Evolutionary conservation across 2,888 invertebrate species (phyloP), one percentile per base, ranked within the genome.

Genomic region (Belgica antarctica): DNA sequence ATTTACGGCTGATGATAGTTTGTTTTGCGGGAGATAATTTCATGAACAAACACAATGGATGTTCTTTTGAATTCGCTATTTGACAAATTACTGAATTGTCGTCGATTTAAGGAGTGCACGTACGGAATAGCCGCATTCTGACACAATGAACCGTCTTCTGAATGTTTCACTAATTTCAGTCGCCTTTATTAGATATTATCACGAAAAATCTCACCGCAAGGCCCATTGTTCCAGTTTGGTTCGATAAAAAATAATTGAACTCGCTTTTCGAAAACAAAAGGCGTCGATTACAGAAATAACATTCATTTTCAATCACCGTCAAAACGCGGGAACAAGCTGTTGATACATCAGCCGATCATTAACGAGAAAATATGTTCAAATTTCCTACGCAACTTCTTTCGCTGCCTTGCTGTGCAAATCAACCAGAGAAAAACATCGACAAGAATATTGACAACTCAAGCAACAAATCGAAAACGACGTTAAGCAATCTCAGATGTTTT

Each of bases 391-490:
- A 59, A 59, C 22, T 24, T 59, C 27, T 24, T 46, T n/a, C n/a
- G n/a, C n/a, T n/a, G n/a, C n/a, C n/a, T n/a, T 46, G 34, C 4
- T 46, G 12, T 46, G 19, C 59, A 8, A 59, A 8, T 15, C 25
- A 59, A 27, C n/a, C n/a, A 4, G 22, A 59, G 25, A 24, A 3
- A 52, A 52, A 52, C 22, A 52, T 52, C 17, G 22, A 52, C 52
- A n/a, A 52, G 19, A 36, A 17, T 63, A 63, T 63, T 63, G 63
- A 65, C 65, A 46, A 65, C 41, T 65, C 65, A 47, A 65, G 65
- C 41, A 47, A 28, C 41, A 65, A 65, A 65, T 65, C 41, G 41
- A 65, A 65, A 25, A 7, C 36, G 65, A 65, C 65, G 24, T 47
- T 65, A 65, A 65, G 59, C 27, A 59, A 15, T 27, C 27, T 59